Conservation (phyloP, 2,888 invertebrate species). For the Cryptosula pallasiana region DNA sequence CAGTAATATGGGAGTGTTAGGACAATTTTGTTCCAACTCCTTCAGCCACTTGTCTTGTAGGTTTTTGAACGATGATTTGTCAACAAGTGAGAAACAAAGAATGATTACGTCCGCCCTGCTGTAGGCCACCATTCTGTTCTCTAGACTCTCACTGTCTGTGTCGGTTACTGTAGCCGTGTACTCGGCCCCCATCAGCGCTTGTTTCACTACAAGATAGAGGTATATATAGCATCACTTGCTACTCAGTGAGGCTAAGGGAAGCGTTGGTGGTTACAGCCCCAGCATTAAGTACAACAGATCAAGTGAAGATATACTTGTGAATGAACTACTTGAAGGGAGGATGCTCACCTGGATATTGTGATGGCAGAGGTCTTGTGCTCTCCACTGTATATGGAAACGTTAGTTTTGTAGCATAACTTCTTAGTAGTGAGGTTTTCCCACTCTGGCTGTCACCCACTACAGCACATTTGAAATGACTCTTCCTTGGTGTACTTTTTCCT, state of each 20-base stretch:
- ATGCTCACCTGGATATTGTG: conserved; percentile 17
- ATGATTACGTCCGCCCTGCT: background rate
- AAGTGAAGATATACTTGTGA: background rate
- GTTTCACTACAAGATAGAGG: conserved; percentile 8
- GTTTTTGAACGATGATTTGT: conserved; percentile 13
- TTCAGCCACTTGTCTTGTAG: conserved; percentile 1
- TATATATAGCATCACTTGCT: background rate
- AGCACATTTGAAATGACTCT: background rate
- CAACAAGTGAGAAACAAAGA: conserved; percentile 1
- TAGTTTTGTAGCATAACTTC: conserved; percentile 3
- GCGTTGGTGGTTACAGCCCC: background rate
- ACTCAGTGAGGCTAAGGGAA: background rate
- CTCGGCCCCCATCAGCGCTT: background rate
- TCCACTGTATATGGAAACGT: conserved; percentile 9
- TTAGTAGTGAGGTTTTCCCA: background rate
- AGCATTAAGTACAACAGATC: background rate
- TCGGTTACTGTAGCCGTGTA: conserved; percentile 2
- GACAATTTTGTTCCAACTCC: conserved; percentile 16
- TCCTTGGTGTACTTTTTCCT: background rate
- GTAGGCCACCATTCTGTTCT: background rate
- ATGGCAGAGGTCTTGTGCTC: background rate
- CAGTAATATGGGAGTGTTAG: conserved; percentile 1
- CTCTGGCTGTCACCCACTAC: conserved; percentile 6
- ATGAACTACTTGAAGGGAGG: background rate
- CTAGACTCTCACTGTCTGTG: background rate